Evolutionary conservation across 2,888 invertebrate species (phyloP), one percentile per base, ranked within the genome.

Genomic region (Chaetogeoica ovagalla): DNA sequence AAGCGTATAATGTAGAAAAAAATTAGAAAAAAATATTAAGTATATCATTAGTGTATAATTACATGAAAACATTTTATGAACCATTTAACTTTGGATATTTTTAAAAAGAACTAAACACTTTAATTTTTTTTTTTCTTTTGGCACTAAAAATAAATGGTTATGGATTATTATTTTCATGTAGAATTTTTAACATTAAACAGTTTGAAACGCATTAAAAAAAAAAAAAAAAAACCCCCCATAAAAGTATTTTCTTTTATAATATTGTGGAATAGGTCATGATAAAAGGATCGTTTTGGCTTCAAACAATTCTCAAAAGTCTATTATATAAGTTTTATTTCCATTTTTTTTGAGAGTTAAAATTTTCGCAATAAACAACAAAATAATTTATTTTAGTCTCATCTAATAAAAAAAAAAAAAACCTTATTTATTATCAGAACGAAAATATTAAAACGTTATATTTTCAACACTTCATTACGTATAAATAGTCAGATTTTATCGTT

Each of bases 81-180:
- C 60, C 23, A 60, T 60, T 60, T 60, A 30, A 60, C 60, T 60
- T 60, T 21, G 21, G 59, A 59, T 59, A 59, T 59, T 59, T 48
- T 7, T 55, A 21, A 59, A 59, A 59, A 9, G 21, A 21, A 21
- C 23, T 23, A 55, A 23, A 60, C 21, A 60, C 11, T 30, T 13
- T 9, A 7, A 11, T 13, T 60, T 60, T 23, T 23, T 21, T 60
- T 60, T 23, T 23, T 21, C 30, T 60, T 23, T 60, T 60, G 60
- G 60, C 23, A 60, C 23, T 55, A 55, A 55, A 60, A 23, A 23
- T 30, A 15, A 60, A 60, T 13, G 21, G 23, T 60, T 23, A 60
- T 60, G 60, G 60, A 13, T 60, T 23, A 60, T 60, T 60, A 60
- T 60, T 60, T 60, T 23, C 59, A 15, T 60, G 48, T 23, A 23